These are phyloP conservation scores for Neodiprion fabricii DNA, from an alignment of 1,140 invertebrate species.

Conservation along the genomic window DNA sequence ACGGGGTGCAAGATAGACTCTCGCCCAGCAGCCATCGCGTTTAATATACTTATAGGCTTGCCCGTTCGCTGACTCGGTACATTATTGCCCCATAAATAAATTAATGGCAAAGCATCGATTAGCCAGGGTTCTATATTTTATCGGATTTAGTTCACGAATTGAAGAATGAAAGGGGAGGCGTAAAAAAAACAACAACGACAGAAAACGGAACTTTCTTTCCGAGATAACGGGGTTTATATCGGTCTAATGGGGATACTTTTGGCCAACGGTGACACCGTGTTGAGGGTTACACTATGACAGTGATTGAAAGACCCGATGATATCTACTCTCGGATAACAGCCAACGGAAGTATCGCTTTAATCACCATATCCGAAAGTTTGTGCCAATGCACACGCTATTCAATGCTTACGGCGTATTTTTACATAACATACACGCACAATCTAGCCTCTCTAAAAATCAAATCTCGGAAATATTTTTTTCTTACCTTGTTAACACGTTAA, in stretches of 20 bases:
- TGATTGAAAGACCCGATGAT: constrained; percentile 52
- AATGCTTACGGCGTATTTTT: background rate
- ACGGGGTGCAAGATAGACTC: constrained; percentile 24
- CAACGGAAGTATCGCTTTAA: constrained; percentile 56
- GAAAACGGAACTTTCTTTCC: background rate
- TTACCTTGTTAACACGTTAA: too few relatives aligned
- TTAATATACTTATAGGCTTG: constrained; percentile 6
- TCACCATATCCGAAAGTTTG: constrained; percentile 49
- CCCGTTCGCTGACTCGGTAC: constrained; percentile 2
- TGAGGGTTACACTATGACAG: constrained; percentile 34
- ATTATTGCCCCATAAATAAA: constrained; percentile 45
- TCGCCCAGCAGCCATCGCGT: background rate
- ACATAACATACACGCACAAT: too few relatives aligned
- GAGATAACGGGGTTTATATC: background rate
- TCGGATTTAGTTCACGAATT: background rate
- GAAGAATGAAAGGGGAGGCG: background rate
- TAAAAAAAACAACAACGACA: too few relatives aligned
- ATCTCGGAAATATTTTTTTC: too few relatives aligned
- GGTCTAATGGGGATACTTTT: background rate
- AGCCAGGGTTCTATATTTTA: constrained; percentile 29
- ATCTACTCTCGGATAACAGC: constrained; percentile 47
- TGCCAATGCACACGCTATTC: constrained; percentile 23
- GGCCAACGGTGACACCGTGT: background rate
- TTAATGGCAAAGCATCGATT: constrained; percentile 42
- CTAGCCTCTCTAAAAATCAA: too few relatives aligned